Evolutionary conservation across 1,140 invertebrate species (phyloP), one percentile per base, ranked within the genome.

Genomic region (Galleria mellonella): DNA sequence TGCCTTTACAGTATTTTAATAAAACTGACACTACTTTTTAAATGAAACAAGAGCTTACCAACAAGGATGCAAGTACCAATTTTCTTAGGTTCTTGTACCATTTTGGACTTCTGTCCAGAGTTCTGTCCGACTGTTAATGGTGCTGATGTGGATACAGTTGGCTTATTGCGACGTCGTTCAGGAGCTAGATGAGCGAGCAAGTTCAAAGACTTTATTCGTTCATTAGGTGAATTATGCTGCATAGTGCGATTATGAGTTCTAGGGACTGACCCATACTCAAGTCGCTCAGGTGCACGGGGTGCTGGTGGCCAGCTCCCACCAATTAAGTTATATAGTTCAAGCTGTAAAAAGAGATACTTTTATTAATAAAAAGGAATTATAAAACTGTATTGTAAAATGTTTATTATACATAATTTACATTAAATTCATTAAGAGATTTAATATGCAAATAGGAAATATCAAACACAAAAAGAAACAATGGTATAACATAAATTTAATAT

Each of bases 251-350:
- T 67, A 47, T 36, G 44, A 13, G 15, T 65, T 9, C 49, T 43
- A n/a, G 68, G 61, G 43, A 69, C 56, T 55, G 74, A 69, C 32
- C 78, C 78, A 83, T 85, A 83, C 54, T 76, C 71, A 13, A 60
- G 52, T 43, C 47, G 51, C 47, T 76, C 70, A 13, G 68, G 73
- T 32, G 62, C 74, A 33, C 62, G 65, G 9, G 82, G 82, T 29
- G 82, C 76, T 47, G 82, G 82, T 36, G 82, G 82, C 78, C 82
- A 85, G 49, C 73, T 75, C 9, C 76, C 82, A 45, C 78, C 78
- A 54, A 85, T 85, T 17, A 85, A 45, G 42, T 72, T 69, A 53
- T 72, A 82, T 39, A 85, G 55, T 37, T 85, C 78, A 51, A 84
- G 49, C 81, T 84, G 55, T 8, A 23, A 23, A 23, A 23, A 3